These are phyloP conservation scores for Drosophila rufa DNA, from an alignment of 1,140 invertebrate species.

Conservation along the genomic window DNA sequence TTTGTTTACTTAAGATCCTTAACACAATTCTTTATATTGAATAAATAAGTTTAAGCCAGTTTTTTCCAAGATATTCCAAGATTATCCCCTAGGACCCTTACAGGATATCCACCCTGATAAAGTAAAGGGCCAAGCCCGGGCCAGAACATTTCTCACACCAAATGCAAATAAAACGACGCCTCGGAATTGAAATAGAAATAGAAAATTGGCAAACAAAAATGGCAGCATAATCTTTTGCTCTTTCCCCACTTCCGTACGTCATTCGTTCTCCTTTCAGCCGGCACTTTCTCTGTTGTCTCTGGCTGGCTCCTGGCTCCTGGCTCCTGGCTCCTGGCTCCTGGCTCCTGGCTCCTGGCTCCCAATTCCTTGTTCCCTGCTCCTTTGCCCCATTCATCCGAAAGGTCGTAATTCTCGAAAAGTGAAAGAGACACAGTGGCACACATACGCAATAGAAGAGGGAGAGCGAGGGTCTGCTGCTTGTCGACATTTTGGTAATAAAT, in stretches of 20 bases:
- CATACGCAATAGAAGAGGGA: slow-evolving; percentile 23
- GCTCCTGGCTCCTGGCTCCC: neutral
- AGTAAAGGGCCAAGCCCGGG: slow-evolving; percentile 6
- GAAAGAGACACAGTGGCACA: slow-evolving; percentile 43
- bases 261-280: slow-evolving; percentile 34
- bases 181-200: slow-evolving; percentile 69
- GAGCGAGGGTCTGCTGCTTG: slow-evolving; percentile 52
- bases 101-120: slow-evolving; percentile 9
- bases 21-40: no score
- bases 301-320: neutral
- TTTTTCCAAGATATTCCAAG: no score
- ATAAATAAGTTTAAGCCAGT: no score
- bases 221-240: slow-evolving; percentile 76
- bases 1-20: no score
- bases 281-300: slow-evolving; percentile 9
- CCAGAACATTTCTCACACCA: slow-evolving; percentile 38
- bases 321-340: neutral
- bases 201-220: slow-evolving; percentile 76
- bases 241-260: slow-evolving; percentile 61
- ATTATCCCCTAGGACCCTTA: neutral
- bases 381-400: neutral
- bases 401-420: slow-evolving; percentile 10
- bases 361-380: neutral
- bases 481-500: slow-evolving; percentile 83
- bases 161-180: slow-evolving; percentile 74